Evolutionary conservation across 2,797 vertebrate genomes (phyloP).

Genomic region (Gambusia yucatana): DNA sequence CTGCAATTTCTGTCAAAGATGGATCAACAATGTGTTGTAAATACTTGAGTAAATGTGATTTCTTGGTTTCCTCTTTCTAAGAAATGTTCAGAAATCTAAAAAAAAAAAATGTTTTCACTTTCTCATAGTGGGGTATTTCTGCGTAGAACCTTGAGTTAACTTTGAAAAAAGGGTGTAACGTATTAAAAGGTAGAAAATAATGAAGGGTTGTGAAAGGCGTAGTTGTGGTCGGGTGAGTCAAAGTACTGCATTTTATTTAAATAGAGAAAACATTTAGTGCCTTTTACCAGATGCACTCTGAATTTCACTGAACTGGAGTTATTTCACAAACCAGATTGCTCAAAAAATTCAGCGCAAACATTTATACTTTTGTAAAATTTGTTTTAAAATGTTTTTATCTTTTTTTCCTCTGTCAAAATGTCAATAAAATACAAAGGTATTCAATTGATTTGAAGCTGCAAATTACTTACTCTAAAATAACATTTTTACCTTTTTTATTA

Average conservation of each 20-base stretch:
- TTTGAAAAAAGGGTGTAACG: no score
- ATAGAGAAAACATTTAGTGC: background rate
- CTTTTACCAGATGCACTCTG: background rate
- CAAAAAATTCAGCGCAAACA: background rate
- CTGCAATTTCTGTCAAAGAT: no score
- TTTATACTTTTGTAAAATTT: background rate
- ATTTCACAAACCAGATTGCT: background rate
- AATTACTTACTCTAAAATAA: background rate
- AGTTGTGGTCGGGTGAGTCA: background rate
- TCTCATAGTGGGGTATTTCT: no score
- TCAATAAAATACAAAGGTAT: background rate
- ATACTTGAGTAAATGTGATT: no score
- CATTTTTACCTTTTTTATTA: background rate
- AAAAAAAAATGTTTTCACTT: no score
- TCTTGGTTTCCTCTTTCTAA: no score
- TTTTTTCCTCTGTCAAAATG: background rate
- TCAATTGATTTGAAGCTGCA: background rate
- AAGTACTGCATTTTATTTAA: background rate
- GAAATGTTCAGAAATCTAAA: no score
- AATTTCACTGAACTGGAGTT: background rate
- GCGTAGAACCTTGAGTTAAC: no score
- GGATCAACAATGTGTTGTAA: no score
- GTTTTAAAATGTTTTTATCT: background rate
- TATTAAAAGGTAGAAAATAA: no score
- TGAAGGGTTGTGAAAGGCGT: background rate